Base-by-base conservation (phyloP, 1,140 invertebrate genomes). In the Aplysia californica region DNA sequence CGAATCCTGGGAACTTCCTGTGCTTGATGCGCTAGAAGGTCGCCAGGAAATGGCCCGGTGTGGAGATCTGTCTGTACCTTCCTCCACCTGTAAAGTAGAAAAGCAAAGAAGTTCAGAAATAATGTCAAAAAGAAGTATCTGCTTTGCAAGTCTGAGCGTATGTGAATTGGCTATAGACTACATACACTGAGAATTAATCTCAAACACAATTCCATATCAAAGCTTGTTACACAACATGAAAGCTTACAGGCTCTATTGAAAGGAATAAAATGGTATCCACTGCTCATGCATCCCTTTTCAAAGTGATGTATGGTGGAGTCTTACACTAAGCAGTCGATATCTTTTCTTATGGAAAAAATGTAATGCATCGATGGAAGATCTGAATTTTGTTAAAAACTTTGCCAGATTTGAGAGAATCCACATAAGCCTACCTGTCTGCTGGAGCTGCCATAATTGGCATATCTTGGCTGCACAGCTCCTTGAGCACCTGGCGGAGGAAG, bases 11-110 rank as follows among this genome's bases (percentile, higher is more conserved):
- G 64, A 33, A 2, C 31, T 75, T 35, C 58, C 58, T n/a, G 59
- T 70, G 75, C 50, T 55, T 26, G 77, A 79, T 15, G 80, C 80
- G 79, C 80, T 82, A 20, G 80, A 75, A 4, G 82, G 80, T 38
- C 82, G 70, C 73, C 74, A 79, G 18, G 74, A 67, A 41, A 81
- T 71, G 26, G 67, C 67, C n/a, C 66, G 36, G 1, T 65, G 72
- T 26, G 67, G 26, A 36, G 33, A 21, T 38, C 31, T 78, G 2
- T 68, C 70, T 18, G 33, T 38, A 2, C 31, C 26, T 38, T 73
- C 64, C 44, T 68, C 38, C 33, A 4, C n/a, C 68, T 58, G 18
- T 58, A n/a, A 33, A 36, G 26, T 5, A 56, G 36, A 58, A 29
- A 1, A 71, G 36, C 29, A 23, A 61, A 61, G 29, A 23, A 61